Conservation (phyloP, 2,113 vertebrate genomes). For the Arizona elegans region DNA sequence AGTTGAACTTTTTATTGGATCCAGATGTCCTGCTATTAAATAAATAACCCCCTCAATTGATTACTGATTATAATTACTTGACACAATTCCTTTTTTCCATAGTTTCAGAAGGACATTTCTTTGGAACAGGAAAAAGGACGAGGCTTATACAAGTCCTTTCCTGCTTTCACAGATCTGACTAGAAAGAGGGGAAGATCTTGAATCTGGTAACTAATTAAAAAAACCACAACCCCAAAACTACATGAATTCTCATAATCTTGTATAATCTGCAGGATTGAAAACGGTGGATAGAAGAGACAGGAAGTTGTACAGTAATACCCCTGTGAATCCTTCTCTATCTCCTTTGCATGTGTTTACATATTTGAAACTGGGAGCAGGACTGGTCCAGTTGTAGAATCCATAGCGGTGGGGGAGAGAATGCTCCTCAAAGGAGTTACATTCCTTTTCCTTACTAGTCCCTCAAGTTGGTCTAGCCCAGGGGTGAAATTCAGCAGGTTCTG, state of each 20-base stretch:
- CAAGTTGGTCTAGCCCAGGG: too few species aligned
- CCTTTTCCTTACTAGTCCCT: not conserved
- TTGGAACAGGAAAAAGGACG: not conserved
- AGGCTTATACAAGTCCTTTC: not conserved
- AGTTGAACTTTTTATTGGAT: not conserved
- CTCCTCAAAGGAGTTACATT: too few species aligned
- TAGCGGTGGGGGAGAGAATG: not conserved
- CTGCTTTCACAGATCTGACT: not conserved
- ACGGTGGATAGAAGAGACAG: not conserved
- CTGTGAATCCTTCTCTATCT: not conserved
- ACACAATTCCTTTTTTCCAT: not conserved
- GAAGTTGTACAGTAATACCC: not conserved
- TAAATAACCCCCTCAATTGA: not conserved
- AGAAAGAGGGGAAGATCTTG: not conserved
- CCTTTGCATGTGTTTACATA: not conserved
- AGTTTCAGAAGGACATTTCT: not conserved
- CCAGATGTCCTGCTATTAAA: slow-evolving; percentile 1
- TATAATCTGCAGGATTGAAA: not conserved
- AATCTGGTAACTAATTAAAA: not conserved
- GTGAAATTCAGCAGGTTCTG: too few species aligned
- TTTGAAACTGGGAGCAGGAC: not conserved
- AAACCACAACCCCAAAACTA: not conserved
- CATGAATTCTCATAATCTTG: not conserved
- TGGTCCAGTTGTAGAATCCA: not conserved
- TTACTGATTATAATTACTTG: not conserved